Evolutionary conservation across 2,113 vertebrate genomes (phyloP).

Genomic region (Labeo rohita): DNA sequence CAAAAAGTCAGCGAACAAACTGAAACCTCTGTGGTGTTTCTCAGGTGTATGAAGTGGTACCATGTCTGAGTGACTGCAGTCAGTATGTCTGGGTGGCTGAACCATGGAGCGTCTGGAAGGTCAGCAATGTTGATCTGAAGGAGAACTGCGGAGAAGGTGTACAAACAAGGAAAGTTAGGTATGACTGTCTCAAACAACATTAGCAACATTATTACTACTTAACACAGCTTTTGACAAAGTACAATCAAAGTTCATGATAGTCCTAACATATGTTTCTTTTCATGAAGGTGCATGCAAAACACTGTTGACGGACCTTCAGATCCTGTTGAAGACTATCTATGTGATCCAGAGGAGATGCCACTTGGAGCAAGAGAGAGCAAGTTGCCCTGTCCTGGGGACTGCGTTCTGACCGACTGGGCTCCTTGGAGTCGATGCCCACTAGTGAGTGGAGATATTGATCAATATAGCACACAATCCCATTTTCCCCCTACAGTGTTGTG

Average conservation of each 20-base stretch:
- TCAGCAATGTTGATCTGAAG: slow-evolving; percentile 88
- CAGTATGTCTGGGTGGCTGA: slow-evolving; percentile 93
- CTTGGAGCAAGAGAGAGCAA: slow-evolving; percentile 90
- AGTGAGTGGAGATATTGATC: slow-evolving; percentile 70
- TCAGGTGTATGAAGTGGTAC: slow-evolving; percentile 84
- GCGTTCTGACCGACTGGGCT: slow-evolving; percentile 95
- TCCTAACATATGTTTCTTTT: neutral
- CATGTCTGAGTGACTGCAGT: slow-evolving; percentile 93
- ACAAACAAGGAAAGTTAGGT: slow-evolving; percentile 96
- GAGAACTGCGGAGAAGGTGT: slow-evolving; percentile 96
- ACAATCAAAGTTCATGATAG: too few relatives aligned
- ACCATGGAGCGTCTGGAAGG: slow-evolving; percentile 95
- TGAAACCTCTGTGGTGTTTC: neutral
- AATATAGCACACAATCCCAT: neutral
- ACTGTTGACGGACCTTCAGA: slow-evolving; percentile 94
- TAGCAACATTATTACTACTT: neutral
- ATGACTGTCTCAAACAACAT: slow-evolving; percentile 47
- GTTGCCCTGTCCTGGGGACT: slow-evolving; percentile 92
- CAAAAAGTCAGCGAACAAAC: neutral
- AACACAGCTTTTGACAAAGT: neutral
- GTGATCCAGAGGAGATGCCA: slow-evolving; percentile 97
- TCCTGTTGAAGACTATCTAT: slow-evolving; percentile 93
- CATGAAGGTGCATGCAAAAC: slow-evolving; percentile 91
- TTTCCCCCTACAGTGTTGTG: neutral
- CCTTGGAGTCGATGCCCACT: slow-evolving; percentile 83